Conservation (phyloP, 1,140 invertebrate genomes). For the Drosophila willistoni region DNA sequence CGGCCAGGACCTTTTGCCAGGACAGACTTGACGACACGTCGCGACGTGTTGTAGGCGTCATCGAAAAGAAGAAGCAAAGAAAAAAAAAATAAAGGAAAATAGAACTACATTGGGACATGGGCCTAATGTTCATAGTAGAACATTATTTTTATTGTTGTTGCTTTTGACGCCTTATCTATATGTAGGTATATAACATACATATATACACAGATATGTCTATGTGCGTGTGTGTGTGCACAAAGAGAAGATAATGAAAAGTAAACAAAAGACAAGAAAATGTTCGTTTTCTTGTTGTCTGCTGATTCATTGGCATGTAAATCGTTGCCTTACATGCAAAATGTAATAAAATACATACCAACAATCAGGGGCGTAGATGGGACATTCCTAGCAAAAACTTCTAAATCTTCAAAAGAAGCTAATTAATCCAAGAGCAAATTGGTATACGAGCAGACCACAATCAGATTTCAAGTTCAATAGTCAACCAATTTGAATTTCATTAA, state of each 20-base stretch:
- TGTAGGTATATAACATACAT: slow-evolving; percentile 27
- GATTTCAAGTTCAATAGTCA: too few relatives aligned
- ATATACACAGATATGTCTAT: slow-evolving; percentile 2
- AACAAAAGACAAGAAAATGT: slow-evolving; percentile 57
- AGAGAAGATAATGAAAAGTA: slow-evolving; percentile 74
- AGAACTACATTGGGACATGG: slow-evolving; percentile 40
- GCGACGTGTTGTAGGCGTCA: slow-evolving; percentile 58
- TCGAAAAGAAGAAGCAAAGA: slow-evolving; percentile 13
- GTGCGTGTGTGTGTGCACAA: background rate
- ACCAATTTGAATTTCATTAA: too few relatives aligned
- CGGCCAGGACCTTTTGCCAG: slow-evolving; percentile 44
- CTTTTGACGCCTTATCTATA: slow-evolving; percentile 51
- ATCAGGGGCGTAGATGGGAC: slow-evolving; percentile 2
- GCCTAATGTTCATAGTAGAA: slow-evolving; percentile 50
- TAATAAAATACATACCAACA: slow-evolving; percentile 35
- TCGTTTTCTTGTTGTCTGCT: slow-evolving; percentile 36
- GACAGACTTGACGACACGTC: slow-evolving; percentile 60
- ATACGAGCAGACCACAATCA: background rate
- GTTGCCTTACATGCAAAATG: slow-evolving; percentile 46
- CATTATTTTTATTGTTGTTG: slow-evolving; percentile 65
- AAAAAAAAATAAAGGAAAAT: background rate
- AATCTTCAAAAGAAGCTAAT: background rate
- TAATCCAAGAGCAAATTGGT: too few relatives aligned
- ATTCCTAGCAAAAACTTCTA: background rate
- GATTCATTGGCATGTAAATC: slow-evolving; percentile 77